Percentiles rank a stretch among this genome's conserved stretches.
These are phyloP conservation scores for Epinotia ramella DNA, from an alignment of 2,888 invertebrate genomes.

Conservation along the genomic window DNA sequence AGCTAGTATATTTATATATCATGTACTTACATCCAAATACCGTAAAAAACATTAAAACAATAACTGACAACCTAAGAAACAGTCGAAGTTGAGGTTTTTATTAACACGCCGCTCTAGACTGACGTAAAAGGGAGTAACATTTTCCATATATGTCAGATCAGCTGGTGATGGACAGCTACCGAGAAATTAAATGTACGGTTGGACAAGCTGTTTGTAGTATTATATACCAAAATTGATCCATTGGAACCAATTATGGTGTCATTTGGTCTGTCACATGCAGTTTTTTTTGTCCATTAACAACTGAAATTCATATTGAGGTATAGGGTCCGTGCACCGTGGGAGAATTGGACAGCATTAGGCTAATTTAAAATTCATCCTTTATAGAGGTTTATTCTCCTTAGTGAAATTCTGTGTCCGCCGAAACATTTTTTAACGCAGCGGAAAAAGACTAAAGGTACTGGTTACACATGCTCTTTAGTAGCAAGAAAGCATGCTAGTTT, in stretches of 20 bases:
- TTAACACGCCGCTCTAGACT: background rate
- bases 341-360: background rate
- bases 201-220: background rate
- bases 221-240: background rate
- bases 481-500: no score
- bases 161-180: conserved; percentile 1
- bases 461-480: no score
- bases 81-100: background rate
- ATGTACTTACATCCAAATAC: no score
- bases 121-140: background rate
- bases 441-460: no score
- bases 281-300: background rate
- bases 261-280: background rate
- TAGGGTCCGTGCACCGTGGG: background rate
- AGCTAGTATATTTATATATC: no score
- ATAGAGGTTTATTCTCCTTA: background rate
- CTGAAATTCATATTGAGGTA: background rate
- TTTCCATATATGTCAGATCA: conserved; percentile 8
- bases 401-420: background rate
- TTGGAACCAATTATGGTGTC: background rate
- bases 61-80: background rate
- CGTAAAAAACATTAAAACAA: background rate
- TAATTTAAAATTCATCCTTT: background rate
- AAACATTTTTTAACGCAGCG: background rate
- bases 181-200: background rate